These are phyloP conservation scores for Leptarthrus brevirostris DNA, from an alignment of 2,888 invertebrate genomes.

Conservation along the genomic window DNA sequence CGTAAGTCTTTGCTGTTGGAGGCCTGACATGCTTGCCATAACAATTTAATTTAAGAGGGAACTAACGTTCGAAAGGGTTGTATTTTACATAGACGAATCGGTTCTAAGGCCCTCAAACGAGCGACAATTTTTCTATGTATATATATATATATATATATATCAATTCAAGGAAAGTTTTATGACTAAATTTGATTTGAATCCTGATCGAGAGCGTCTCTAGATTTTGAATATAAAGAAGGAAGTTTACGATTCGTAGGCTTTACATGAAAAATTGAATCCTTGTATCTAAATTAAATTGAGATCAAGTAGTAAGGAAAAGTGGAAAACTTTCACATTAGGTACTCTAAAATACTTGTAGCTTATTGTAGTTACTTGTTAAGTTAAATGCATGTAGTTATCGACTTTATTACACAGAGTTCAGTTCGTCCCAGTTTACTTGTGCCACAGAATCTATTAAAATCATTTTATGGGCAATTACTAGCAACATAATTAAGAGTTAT, in stretches of 20 bases:
- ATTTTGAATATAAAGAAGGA: no score
- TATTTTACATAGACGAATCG: not conserved
- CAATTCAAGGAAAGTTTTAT: not conserved
- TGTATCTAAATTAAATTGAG: no score
- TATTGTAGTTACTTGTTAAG: constrained; percentile 10
- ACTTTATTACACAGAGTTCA: not conserved
- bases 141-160: not conserved
- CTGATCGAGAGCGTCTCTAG: no score
- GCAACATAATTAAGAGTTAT: constrained; percentile 33
- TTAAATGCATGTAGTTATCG: not conserved
- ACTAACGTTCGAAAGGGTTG: not conserved
- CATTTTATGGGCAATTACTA: constrained; percentile 20
- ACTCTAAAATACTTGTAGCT: constrained; percentile 21
- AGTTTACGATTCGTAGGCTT: no score
- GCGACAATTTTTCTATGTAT: not conserved
- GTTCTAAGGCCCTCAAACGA: not conserved
- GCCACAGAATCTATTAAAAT: constrained; percentile 13
- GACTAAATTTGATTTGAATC: not conserved
- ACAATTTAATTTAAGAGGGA: not conserved
- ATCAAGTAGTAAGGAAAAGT: no score
- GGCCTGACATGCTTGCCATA: not conserved
- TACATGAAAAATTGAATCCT: no score
- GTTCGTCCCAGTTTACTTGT: constrained; percentile 7
- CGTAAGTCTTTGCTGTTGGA: no score
- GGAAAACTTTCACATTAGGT: no score